Evolutionary conservation across 2,113 vertebrate genomes (phyloP).

Genomic region (Plecturocebus donacophilus): DNA sequence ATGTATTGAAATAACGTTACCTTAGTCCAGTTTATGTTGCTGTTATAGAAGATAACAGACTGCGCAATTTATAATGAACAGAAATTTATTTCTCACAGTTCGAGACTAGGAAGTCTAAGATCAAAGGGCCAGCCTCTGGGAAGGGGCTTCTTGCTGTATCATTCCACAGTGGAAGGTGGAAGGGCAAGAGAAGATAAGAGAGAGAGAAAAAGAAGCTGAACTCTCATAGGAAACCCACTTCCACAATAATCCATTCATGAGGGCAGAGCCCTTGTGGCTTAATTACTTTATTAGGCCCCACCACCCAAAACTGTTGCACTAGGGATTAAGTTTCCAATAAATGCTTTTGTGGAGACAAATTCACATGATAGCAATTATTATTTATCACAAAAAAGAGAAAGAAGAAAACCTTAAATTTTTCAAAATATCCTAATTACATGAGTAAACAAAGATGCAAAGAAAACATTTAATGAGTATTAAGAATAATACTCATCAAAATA

Average conservation of each 20-base stretch:
- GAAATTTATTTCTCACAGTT: not conserved
- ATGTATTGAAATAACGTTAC: not conserved
- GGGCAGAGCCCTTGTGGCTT: not conserved
- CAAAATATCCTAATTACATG: not conserved
- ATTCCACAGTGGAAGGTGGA: not conserved
- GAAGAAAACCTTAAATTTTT: not conserved
- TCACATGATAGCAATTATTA: not conserved
- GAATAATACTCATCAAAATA: not conserved
- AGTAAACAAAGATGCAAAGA: not conserved
- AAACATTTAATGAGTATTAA: not conserved
- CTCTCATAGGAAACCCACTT: not conserved
- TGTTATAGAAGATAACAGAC: not conserved
- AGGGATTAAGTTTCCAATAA: not conserved
- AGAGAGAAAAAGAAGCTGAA: not conserved
- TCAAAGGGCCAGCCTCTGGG: not conserved
- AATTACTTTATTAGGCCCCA: not conserved
- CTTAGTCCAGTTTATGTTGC: not conserved
- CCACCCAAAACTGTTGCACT: not conserved
- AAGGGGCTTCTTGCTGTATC: not conserved
- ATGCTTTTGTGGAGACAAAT: not conserved
- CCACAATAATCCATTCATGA: not conserved
- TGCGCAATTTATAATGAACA: not conserved
- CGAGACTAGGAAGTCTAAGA: not conserved
- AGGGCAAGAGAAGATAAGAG: not conserved
- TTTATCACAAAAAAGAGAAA: not conserved